Evolutionary conservation across 37 sponge, comb jelly and placozoan species (phyloP), one percentile per base, ranked within the genome.

Genomic region (Cliona cf. orientalis): DNA sequence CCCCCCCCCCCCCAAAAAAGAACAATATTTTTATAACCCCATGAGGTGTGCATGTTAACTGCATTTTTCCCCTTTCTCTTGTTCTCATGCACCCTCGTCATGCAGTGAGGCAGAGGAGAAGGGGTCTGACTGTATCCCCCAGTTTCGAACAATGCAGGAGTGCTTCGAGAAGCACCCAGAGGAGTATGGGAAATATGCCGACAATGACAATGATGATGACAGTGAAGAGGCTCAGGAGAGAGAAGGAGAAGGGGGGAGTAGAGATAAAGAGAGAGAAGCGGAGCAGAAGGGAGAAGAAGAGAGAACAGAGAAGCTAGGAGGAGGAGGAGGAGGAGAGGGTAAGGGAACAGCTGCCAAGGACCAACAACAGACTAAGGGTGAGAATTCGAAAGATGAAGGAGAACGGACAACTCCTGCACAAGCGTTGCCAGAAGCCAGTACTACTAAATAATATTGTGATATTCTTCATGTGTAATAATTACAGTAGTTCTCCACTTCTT

Each of bases 141-240:
- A 88, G 75, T 95, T 95, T 67, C 77, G 59, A 64, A 73, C 57
- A 0, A 90, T 94, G 91, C 87, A 90, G 41, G 91, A 87, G 31
- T 94, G 95, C 56, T 87, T 92, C 80, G 63, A 72, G 34, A 87
- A 92, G 68, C 45, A 92, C 57, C 89, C 93, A 22, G 89, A 92
- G 12, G 46, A 71, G 17, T 92, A 88, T 67, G 25, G 72, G 3
- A 41, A 76, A 38, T 79, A 76, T 21, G 42, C 35, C 42, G 86
- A 81, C 11, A 82, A 74, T 61, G 77, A 85, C 35, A 6, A 4
- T 21, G 66, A 6, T 4, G 66, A 4, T 2, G 66, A 66, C 35
- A 66, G 11, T 3, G 81, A 29, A 19, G 37, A 14, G 7, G 57
- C 26, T 14, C 57, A 68, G 81, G 56, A 2, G 25, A 77, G 45